Evolutionary conservation across 2,888 invertebrate species (phyloP).

Genomic region (Diadegma fenestrale): DNA sequence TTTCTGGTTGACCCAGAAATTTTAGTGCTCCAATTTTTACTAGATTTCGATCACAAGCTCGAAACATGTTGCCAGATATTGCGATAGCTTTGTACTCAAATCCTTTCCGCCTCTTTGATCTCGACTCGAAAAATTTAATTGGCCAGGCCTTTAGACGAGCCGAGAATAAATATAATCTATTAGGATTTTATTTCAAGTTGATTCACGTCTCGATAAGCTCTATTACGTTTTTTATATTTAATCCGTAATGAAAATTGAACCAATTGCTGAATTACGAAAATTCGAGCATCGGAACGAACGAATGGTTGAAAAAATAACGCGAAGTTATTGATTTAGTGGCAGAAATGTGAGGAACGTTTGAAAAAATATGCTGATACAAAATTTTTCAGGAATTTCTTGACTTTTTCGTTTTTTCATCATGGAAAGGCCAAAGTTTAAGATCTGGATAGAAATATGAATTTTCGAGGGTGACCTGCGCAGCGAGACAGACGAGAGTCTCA

Average conservation of each 20-base stretch:
- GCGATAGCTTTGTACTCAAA: slow-evolving; percentile 7
- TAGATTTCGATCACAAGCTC: slow-evolving; percentile 20
- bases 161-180: no score
- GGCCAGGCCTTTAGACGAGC: neutral
- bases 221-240: neutral
- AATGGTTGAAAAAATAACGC: neutral
- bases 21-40: slow-evolving; percentile 36
- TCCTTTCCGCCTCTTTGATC: neutral
- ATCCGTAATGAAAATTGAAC: neutral
- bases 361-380: neutral
- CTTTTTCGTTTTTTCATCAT: neutral
- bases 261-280: neutral
- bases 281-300: neutral
- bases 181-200: neutral
- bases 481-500: slow-evolving; percentile 64
- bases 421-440: neutral
- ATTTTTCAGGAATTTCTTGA: neutral
- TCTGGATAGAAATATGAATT: neutral
- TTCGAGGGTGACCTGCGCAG: neutral
- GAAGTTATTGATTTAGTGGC: neutral
- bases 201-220: neutral
- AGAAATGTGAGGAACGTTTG: neutral
- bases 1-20: slow-evolving; percentile 52
- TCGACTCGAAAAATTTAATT: slow-evolving; percentile 3
- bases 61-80: slow-evolving; percentile 22